Evolutionary conservation across 2,797 vertebrate genomes (phyloP).

Genomic region (Typhlichthys eigenmanni): DNA sequence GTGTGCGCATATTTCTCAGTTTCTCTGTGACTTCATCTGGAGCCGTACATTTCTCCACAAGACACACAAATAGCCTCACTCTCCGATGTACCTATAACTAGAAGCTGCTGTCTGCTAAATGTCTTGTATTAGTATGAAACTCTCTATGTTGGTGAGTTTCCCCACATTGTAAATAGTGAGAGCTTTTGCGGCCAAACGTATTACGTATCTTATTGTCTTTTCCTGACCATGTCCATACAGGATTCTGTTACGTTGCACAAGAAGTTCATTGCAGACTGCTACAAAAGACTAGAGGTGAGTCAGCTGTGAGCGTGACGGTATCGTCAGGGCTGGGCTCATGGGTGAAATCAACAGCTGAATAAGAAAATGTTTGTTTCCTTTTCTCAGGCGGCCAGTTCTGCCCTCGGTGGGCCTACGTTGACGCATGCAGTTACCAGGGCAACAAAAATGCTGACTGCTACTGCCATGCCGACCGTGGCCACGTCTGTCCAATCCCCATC

Average conservation of each 20-base stretch:
- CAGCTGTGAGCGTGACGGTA: background rate
- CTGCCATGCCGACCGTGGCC: constrained; percentile 97
- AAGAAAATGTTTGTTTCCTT: background rate
- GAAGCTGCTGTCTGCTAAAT: background rate
- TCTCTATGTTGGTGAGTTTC: too few relatives aligned
- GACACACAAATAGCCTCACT: too few relatives aligned
- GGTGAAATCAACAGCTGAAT: background rate
- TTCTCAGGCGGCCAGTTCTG: constrained; percentile 90
- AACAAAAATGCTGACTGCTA: constrained; percentile 99
- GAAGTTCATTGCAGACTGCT: constrained; percentile 99
- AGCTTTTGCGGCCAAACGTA: too few relatives aligned
- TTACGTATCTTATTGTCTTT: background rate
- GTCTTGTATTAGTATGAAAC: too few relatives aligned
- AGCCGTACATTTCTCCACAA: too few relatives aligned
- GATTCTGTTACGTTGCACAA: constrained; percentile 98
- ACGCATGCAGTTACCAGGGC: constrained; percentile 98
- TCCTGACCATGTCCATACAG: constrained; percentile 62
- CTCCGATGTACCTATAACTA: too few relatives aligned
- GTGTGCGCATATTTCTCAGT: too few relatives aligned
- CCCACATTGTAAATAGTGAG: too few relatives aligned
- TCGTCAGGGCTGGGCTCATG: background rate
- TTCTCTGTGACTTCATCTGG: too few relatives aligned
- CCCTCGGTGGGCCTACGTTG: constrained; percentile 93
- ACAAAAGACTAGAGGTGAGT: constrained; percentile 94
- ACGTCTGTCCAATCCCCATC: constrained; percentile 99